Conservation (phyloP, 2,113 vertebrate species). For the Halcyon malimbica region DNA sequence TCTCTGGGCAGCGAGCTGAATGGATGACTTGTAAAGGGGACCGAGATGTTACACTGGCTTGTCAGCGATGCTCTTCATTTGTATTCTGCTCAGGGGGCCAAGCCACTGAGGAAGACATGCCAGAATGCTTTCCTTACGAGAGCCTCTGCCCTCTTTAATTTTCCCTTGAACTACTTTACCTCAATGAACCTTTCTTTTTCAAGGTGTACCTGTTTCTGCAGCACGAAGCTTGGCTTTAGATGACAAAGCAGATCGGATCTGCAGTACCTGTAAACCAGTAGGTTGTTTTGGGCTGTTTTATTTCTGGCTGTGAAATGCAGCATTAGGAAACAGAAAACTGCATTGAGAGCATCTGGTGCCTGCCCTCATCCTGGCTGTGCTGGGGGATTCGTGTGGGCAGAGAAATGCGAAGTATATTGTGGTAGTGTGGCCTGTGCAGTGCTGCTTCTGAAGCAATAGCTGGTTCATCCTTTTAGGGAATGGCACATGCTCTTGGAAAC, state of each 20-base stretch:
- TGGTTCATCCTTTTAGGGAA: background rate
- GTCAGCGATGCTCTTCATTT: slow-evolving; percentile 52
- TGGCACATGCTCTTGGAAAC: background rate
- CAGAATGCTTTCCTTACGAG: background rate
- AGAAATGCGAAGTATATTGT: background rate
- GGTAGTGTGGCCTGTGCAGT: background rate
- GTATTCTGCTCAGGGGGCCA: slow-evolving; percentile 54
- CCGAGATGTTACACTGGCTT: background rate
- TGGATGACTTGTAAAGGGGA: background rate
- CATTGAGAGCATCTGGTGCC: background rate
- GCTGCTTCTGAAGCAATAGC: background rate
- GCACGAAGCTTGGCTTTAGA: background rate
- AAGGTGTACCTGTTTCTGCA: background rate
- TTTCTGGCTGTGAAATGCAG: background rate
- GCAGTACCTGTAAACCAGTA: background rate
- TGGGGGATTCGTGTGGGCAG: background rate
- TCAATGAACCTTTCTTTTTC: background rate
- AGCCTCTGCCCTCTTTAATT: background rate
- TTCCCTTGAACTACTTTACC: background rate
- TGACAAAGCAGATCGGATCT: background rate
- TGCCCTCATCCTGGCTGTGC: background rate
- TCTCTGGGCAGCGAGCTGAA: slow-evolving; percentile 38
- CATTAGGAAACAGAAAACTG: background rate
- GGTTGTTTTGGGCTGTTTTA: background rate
- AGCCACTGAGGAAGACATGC: background rate